Conservation (phyloP, 2,113 vertebrate genomes). For the Pantherophis guttatus region DNA sequence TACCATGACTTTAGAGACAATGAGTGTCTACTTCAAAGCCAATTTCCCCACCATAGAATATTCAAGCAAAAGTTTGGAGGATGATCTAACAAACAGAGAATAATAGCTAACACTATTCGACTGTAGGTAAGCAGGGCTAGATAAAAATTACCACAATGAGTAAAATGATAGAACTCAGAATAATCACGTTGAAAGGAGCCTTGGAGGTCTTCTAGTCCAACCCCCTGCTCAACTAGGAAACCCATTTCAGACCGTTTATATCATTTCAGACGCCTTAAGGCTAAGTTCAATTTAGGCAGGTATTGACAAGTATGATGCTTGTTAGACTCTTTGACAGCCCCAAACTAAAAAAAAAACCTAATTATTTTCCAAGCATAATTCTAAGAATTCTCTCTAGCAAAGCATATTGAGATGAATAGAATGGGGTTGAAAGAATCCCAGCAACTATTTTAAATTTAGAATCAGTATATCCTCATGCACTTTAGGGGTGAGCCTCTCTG, state of each 20-base stretch:
- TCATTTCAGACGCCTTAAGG: no score
- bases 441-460: not conserved
- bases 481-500: not conserved
- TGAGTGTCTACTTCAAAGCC: not conserved
- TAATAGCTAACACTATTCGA: not conserved
- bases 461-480: not conserved
- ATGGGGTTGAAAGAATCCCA: not conserved
- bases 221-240: not conserved
- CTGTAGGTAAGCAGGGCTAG: not conserved
- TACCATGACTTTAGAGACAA: not conserved
- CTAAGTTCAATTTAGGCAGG: not conserved
- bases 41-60: not conserved
- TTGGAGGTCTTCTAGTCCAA: not conserved
- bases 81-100: not conserved
- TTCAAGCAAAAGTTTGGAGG: not conserved
- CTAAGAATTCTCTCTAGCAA: not conserved
- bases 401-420: not conserved
- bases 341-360: not conserved
- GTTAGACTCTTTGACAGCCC: not conserved
- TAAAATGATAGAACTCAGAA: not conserved
- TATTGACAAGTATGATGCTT: not conserved
- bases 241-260: not conserved
- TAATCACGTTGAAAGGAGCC: not conserved
- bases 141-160: not conserved
- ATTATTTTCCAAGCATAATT: not conserved